Evolutionary conservation across 2,888 invertebrate genomes (phyloP).

Genomic region (Arctia plantaginis): DNA sequence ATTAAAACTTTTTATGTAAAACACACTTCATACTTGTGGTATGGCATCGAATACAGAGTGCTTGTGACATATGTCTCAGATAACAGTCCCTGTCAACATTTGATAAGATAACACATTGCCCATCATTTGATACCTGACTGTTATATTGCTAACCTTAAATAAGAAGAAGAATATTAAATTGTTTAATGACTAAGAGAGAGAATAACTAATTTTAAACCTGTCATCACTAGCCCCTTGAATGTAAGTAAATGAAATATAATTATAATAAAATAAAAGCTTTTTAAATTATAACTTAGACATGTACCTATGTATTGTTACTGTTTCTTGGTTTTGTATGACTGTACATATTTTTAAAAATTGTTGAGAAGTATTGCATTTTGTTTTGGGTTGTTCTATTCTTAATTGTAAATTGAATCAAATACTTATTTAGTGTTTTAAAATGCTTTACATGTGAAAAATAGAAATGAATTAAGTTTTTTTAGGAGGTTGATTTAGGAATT

Average conservation of each 20-base stretch:
- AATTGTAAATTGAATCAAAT: background rate
- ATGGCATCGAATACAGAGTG: background rate
- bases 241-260: background rate
- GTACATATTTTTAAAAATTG: background rate
- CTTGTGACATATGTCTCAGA: background rate
- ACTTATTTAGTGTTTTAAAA: background rate
- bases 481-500: too few relatives aligned
- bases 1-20: background rate
- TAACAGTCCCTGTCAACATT: background rate
- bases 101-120: conserved; percentile 2
- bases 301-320: background rate
- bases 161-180: background rate
- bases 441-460: background rate
- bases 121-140: background rate
- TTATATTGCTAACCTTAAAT: background rate
- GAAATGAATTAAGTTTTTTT: background rate
- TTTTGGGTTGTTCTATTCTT: background rate
- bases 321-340: background rate
- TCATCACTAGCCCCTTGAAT: background rate
- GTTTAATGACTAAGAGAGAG: background rate
- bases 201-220: background rate
- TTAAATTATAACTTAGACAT: background rate
- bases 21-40: background rate
- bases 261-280: background rate
- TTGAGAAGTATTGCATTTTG: background rate